phyloP scores from a whole-genome alignment of 2,113 vertebrate genomes.

The Pomatostomus ruficeps region DNA sequence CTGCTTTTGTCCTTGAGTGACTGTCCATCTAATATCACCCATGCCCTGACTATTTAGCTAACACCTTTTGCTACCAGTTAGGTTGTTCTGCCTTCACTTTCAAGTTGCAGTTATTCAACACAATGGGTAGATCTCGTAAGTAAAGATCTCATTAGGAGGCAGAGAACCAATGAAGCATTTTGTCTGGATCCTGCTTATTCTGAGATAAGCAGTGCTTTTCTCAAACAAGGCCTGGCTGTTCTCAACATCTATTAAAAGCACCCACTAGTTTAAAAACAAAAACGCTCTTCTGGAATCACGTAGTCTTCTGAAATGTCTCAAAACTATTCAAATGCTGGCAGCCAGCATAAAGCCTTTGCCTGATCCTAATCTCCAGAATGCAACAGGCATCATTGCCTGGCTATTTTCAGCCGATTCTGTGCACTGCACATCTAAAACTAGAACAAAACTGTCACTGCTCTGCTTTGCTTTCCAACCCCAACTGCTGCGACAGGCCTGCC shows the following conservation, averaged over 20 bases:
- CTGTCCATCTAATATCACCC: background rate
- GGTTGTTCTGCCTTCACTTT: background rate
- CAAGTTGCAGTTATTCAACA: background rate
- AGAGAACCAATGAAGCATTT: background rate
- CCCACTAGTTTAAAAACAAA: background rate
- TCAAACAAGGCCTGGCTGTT: slow-evolving; percentile 20
- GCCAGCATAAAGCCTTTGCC: background rate
- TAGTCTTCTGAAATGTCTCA: slow-evolving; percentile 36
- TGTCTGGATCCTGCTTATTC: background rate
- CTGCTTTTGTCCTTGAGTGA: background rate
- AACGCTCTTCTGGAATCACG: background rate
- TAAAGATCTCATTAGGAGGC: background rate
- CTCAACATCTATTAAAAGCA: background rate
- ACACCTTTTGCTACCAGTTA: background rate
- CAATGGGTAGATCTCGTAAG: background rate
- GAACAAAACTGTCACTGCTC: background rate
- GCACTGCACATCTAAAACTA: background rate
- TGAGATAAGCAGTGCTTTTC: background rate
- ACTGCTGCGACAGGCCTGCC: background rate
- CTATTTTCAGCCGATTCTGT: background rate
- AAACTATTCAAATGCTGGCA: slow-evolving; percentile 24
- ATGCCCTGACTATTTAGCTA: background rate
- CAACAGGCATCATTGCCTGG: background rate
- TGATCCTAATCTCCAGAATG: slow-evolving; percentile 14
- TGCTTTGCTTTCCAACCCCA: background rate